Percentiles rank a stretch among this genome's conserved stretches.
Evolutionary conservation across 2,797 vertebrate genomes (phyloP).

Genomic region (Antennarius maculatus): DNA sequence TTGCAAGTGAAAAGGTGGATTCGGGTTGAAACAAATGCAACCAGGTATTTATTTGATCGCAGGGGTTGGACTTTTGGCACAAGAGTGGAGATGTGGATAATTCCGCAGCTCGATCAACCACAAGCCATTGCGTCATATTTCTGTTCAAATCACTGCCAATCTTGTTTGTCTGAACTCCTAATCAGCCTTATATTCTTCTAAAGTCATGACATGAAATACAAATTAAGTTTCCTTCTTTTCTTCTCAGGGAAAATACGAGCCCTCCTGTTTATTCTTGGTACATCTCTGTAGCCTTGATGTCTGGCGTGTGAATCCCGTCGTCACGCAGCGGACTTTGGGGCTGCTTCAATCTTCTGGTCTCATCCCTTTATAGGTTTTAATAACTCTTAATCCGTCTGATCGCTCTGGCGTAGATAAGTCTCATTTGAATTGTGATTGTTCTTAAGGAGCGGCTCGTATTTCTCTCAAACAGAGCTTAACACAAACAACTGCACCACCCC

Average conservation of each 20-base stretch:
- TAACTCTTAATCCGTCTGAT: slow-evolving; percentile 91
- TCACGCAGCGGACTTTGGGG: slow-evolving; percentile 77
- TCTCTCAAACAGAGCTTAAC: slow-evolving; percentile 75
- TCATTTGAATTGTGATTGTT: slow-evolving; percentile 84
- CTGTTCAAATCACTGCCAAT: neutral
- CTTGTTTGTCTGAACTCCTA: neutral
- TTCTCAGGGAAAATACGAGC: neutral
- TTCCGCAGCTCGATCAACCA: neutral
- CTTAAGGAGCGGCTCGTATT: slow-evolving; percentile 72
- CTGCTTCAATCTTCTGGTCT: slow-evolving; percentile 68
- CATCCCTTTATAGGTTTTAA: slow-evolving; percentile 86
- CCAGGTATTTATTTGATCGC: neutral
- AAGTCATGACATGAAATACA: neutral
- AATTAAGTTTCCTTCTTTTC: neutral
- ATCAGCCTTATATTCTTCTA: neutral
- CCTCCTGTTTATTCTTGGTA: slow-evolving; percentile 16
- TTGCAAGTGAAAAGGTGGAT: neutral
- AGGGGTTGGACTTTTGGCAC: neutral
- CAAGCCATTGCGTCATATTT: neutral
- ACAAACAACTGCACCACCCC: slow-evolving; percentile 76
- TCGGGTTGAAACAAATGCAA: slow-evolving; percentile 7
- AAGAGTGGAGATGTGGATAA: neutral
- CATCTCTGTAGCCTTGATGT: slow-evolving; percentile 37
- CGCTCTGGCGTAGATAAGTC: slow-evolving; percentile 90
- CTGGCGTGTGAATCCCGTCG: slow-evolving; percentile 61